Evolutionary conservation across 2,113 vertebrate genomes (phyloP).

Genomic region (Noturus placidus): DNA sequence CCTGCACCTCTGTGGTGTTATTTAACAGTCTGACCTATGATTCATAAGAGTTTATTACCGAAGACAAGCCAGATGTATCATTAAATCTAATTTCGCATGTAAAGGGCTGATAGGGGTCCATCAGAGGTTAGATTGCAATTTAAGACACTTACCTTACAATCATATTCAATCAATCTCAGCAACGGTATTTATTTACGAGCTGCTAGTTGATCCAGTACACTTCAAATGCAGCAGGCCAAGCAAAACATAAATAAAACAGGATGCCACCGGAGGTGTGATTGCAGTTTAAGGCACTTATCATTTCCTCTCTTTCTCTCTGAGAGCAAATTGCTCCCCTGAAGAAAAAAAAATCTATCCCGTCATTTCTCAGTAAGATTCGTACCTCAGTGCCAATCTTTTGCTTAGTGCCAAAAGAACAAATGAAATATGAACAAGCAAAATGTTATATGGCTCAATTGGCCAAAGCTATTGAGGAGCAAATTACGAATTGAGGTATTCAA

Average conservation of each 20-base stretch:
- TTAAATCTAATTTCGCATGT: slow-evolving; percentile 39
- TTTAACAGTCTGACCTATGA: slow-evolving; percentile 37
- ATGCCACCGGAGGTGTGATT: slow-evolving; percentile 26
- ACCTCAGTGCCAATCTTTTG: slow-evolving; percentile 21
- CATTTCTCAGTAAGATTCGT: not conserved
- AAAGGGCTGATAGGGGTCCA: slow-evolving; percentile 12
- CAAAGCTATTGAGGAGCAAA: slow-evolving; percentile 20
- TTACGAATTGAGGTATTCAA: slow-evolving; percentile 16
- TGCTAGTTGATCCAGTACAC: not conserved
- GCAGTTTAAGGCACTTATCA: slow-evolving; percentile 37
- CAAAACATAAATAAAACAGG: slow-evolving; percentile 24
- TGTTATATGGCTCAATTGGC: slow-evolving; percentile 24
- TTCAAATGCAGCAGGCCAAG: slow-evolving; percentile 9
- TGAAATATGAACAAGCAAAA: slow-evolving; percentile 33
- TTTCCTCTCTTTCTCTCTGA: not conserved
- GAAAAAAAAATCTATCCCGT: not conserved
- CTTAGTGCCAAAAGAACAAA: slow-evolving; percentile 19
- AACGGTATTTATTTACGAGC: slow-evolving; percentile 18
- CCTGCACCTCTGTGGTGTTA: slow-evolving; percentile 18
- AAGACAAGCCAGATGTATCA: slow-evolving; percentile 39
- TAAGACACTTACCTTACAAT: slow-evolving; percentile 30
- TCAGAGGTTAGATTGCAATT: slow-evolving; percentile 24
- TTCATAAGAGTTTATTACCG: slow-evolving; percentile 39
- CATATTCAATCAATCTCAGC: slow-evolving; percentile 25
- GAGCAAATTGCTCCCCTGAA: not conserved